phyloP scores from a whole-genome alignment of 2,888 invertebrate genomes.

The Apodemia mormo region DNA sequence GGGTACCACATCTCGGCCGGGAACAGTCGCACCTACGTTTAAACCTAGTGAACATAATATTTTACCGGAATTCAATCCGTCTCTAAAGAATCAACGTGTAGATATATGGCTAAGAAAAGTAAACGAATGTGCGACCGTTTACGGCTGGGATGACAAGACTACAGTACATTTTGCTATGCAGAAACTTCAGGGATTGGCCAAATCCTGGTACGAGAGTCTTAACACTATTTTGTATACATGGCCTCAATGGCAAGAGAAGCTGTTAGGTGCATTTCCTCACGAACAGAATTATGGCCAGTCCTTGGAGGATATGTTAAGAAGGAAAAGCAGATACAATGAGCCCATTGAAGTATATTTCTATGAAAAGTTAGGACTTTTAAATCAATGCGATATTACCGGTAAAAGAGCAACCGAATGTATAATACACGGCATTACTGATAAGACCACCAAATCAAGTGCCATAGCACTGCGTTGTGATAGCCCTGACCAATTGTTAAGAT shows the following conservation, averaged over 20 bases:
- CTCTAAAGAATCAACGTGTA: background rate
- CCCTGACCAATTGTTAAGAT: background rate
- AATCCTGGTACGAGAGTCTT: conserved; percentile 4
- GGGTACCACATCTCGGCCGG: background rate
- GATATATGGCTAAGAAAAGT: conserved; percentile 1
- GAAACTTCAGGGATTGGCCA: conserved; percentile 17
- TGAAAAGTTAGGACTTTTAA: conserved; percentile 6
- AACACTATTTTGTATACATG: background rate
- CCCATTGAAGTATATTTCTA: conserved; percentile 16
- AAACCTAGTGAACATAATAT: background rate
- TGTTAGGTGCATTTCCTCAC: conserved; percentile 1
- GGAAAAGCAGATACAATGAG: background rate
- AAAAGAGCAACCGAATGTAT: conserved; percentile 12
- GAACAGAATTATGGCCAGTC: conserved; percentile 17
- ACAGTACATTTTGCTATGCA: conserved; percentile 8
- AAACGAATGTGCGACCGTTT: conserved; percentile 4
- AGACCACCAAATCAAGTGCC: background rate
- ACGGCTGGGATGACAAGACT: background rate
- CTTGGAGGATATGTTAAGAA: conserved; percentile 2
- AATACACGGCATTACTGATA: background rate
- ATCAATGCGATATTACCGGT: background rate
- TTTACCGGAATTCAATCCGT: conserved; percentile 10
- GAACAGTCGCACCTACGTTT: background rate
- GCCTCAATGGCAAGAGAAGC: conserved; percentile 16
- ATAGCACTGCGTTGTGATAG: background rate